These are phyloP conservation scores for Heliconius nattereri DNA, from an alignment of 1,140 invertebrate genomes.

Conservation along the genomic window DNA sequence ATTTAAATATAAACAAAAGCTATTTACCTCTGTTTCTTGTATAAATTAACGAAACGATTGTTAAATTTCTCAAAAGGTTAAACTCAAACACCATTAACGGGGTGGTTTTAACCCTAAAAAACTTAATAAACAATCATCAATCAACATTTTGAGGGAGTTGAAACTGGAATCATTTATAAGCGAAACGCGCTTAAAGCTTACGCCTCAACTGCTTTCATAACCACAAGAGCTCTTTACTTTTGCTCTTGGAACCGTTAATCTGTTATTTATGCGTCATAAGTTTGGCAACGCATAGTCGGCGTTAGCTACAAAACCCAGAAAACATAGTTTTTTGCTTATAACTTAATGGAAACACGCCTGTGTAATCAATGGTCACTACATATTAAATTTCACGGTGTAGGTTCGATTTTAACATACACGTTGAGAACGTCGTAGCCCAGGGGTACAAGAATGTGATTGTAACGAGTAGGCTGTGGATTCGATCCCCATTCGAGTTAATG, in stretches of 20 bases:
- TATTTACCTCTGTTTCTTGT: not conserved
- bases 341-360: not conserved
- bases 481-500: no score
- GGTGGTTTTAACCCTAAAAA: slow-evolving; percentile 21
- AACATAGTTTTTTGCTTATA: not conserved
- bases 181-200: slow-evolving; percentile 29
- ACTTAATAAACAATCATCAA: slow-evolving; percentile 36
- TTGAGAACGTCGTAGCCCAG: no score
- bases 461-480: no score
- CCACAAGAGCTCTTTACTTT: slow-evolving; percentile 30
- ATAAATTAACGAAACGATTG: slow-evolving; percentile 7
- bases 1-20: no score
- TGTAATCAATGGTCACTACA: no score
- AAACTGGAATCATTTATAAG: slow-evolving; percentile 32
- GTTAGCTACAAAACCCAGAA: not conserved
- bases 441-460: no score
- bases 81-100: slow-evolving; percentile 1
- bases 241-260: slow-evolving; percentile 22
- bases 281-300: slow-evolving; percentile 4
- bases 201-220: slow-evolving; percentile 36
- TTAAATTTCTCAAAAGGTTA: slow-evolving; percentile 16
- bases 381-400: no score
- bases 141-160: slow-evolving; percentile 26
- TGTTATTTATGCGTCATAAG: slow-evolving; percentile 23
- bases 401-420: no score